A percentile compares a stretch with the other conserved stretches of the same genome.
phyloP scores from a whole-genome alignment of 1,140 invertebrate species.

The Polyergus mexicanus region DNA sequence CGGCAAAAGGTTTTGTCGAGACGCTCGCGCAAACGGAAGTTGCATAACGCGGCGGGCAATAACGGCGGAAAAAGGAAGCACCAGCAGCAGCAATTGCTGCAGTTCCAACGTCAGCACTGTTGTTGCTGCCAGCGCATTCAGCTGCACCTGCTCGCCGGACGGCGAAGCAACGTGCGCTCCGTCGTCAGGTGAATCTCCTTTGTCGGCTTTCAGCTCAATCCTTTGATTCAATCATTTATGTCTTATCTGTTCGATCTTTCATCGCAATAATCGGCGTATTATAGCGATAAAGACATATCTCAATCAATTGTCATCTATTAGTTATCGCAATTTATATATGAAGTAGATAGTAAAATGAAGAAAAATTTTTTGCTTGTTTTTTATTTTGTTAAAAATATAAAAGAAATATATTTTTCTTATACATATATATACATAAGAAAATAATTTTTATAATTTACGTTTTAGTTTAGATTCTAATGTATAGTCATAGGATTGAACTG shows the following conservation, averaged over 20 bases:
- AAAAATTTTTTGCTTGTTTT: conserved; percentile 5
- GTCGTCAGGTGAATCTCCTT: conserved; percentile 83
- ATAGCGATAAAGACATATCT: background rate
- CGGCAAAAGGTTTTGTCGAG: conserved; percentile 80
- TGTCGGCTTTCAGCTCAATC: background rate
- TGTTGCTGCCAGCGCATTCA: conserved; percentile 84
- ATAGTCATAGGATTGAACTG: too few species aligned
- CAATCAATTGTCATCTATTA: background rate
- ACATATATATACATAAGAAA: too few species aligned
- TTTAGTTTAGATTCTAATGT: too few species aligned
- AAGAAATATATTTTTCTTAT: background rate
- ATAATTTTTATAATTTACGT: too few species aligned
- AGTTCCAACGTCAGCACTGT: conserved; percentile 81
- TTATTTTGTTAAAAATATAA: conserved; percentile 1
- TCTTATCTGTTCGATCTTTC: background rate
- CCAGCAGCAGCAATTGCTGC: conserved; percentile 62
- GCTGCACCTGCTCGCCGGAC: conserved; percentile 82
- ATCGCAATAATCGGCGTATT: background rate
- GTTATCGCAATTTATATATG: background rate
- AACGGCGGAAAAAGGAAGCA: conserved; percentile 68
- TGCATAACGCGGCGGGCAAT: conserved; percentile 74
- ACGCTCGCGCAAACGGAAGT: conserved; percentile 80
- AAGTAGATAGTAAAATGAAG: background rate
- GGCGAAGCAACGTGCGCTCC: conserved; percentile 82
- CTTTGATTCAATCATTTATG: background rate